Conservation (phyloP, 1,140 invertebrate genomes). For the Aricia agestis region DNA sequence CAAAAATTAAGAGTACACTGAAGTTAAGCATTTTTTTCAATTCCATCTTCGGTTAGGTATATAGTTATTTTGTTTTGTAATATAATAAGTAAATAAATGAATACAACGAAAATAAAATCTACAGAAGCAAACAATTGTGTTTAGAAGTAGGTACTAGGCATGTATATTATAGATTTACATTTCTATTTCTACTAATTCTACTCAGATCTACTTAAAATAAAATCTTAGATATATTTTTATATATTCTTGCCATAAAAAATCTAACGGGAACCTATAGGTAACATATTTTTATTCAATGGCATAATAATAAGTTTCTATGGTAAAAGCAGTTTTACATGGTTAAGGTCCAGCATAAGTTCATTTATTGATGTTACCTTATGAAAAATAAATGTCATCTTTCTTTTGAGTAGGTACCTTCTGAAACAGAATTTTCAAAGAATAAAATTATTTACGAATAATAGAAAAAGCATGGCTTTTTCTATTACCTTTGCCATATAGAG, state of each 20-base stretch:
- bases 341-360: too few species aligned
- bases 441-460: too few species aligned
- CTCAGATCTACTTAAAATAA: background rate
- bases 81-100: too few species aligned
- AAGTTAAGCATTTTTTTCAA: background rate
- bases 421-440: too few species aligned
- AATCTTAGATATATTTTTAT: background rate
- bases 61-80: background rate
- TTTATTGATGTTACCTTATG: too few species aligned
- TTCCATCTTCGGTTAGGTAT: background rate
- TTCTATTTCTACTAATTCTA: background rate
- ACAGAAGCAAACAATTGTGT: background rate
- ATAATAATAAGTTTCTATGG: too few species aligned
- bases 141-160: conserved; percentile 4
- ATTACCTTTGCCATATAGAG: too few species aligned
- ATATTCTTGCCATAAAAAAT: background rate
- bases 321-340: too few species aligned
- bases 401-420: too few species aligned
- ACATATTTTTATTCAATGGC: background rate
- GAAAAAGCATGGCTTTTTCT: too few species aligned
- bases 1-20: background rate
- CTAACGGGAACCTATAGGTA: background rate
- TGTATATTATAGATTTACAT: background rate
- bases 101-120: background rate
- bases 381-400: too few species aligned